Conservation (phyloP, 2,888 invertebrate genomes). For the Hydropsyche betteni region DNA sequence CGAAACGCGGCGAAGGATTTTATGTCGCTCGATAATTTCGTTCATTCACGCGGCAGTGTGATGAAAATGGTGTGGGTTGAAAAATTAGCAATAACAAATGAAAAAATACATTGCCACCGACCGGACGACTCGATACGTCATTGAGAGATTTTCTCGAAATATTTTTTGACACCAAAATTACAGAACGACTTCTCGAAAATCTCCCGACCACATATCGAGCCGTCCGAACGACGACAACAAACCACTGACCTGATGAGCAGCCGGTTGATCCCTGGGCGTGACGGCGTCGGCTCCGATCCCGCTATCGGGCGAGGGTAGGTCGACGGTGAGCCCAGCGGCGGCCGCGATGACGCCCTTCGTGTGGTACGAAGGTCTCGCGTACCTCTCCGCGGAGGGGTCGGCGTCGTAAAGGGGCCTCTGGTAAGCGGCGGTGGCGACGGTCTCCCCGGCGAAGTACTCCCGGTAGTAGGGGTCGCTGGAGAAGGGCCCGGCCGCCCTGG, state of each 20-base stretch:
- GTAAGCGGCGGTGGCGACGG: slow-evolving; percentile 65
- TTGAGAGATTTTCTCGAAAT: not conserved
- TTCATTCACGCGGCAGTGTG: not conserved
- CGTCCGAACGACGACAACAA: slow-evolving; percentile 46
- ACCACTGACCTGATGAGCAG: slow-evolving; percentile 86
- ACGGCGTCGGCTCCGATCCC: slow-evolving; percentile 95
- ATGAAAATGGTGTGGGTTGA: slow-evolving; percentile 10
- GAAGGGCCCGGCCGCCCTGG: slow-evolving; percentile 67
- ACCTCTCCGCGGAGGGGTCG: slow-evolving; percentile 71
- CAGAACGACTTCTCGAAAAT: too few relatives aligned
- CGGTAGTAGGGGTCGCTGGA: slow-evolving; percentile 78
- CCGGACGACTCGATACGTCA: not conserved
- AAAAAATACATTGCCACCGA: not conserved
- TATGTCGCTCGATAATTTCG: slow-evolving; percentile 18
- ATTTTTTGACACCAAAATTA: too few relatives aligned
- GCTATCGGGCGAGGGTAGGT: slow-evolving; percentile 94
- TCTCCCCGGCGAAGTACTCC: slow-evolving; percentile 75
- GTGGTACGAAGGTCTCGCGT: slow-evolving; percentile 73
- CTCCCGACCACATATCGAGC: slow-evolving; percentile 33
- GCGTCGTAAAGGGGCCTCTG: slow-evolving; percentile 67
- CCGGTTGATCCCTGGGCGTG: slow-evolving; percentile 89
- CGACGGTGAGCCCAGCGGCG: slow-evolving; percentile 86
- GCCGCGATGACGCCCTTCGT: slow-evolving; percentile 77
- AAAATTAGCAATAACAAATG: slow-evolving; percentile 1
- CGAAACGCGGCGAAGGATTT: slow-evolving; percentile 28